These are phyloP conservation scores for Colletes gigas DNA, from an alignment of 1,140 invertebrate genomes.

Conservation along the genomic window DNA sequence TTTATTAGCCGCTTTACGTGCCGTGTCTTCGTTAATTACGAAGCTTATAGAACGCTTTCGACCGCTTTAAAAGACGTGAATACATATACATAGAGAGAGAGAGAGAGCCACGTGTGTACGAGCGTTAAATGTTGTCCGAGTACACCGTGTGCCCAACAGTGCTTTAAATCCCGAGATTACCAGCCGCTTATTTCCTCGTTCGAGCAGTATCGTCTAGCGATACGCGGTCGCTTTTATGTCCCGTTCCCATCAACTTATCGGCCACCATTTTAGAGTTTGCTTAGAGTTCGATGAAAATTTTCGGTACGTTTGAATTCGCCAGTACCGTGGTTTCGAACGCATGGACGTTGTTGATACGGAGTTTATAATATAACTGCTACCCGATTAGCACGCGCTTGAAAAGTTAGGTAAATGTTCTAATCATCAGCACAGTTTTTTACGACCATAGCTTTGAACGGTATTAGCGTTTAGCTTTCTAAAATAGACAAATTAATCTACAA, in stretches of 20 bases:
- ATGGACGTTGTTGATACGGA: not conserved
- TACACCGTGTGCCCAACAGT: not conserved
- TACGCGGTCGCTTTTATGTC: conserved; percentile 7
- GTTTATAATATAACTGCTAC: not conserved
- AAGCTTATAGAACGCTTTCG: conserved; percentile 1
- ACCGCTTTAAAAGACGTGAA: not conserved
- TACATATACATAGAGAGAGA: not conserved
- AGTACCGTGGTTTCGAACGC: no score
- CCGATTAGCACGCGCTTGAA: no score
- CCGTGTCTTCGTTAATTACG: conserved; percentile 47
- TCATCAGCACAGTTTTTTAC: no score
- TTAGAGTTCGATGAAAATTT: not conserved
- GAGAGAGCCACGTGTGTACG: not conserved
- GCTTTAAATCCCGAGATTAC: conserved; percentile 9
- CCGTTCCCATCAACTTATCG: conserved; percentile 17
- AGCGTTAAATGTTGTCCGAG: not conserved
- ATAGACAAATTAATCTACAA: no score
- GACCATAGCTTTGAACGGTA: no score
- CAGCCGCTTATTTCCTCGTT: not conserved
- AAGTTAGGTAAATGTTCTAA: no score
- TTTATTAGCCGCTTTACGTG: conserved; percentile 45
- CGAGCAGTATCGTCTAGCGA: conserved; percentile 5
- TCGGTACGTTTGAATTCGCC: not conserved
- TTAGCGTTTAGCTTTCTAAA: no score
- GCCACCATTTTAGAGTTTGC: conserved; percentile 1